Evolutionary conservation across 1,140 invertebrate species (phyloP).

Genomic region (Helicoverpa zea): DNA sequence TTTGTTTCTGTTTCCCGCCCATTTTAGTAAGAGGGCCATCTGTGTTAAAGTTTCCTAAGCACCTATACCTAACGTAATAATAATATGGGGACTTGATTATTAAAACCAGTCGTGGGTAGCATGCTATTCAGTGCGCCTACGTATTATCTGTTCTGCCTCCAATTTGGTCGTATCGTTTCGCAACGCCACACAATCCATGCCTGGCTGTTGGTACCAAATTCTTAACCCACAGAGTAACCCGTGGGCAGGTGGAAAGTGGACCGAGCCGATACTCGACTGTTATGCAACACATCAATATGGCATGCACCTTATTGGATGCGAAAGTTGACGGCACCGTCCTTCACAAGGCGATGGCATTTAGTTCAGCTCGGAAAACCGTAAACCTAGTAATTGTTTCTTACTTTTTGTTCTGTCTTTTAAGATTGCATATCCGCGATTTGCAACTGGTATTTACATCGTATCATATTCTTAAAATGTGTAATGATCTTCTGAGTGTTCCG

Average conservation of each 20-base stretch:
- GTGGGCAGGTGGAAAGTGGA: slow-evolving; percentile 82
- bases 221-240: slow-evolving; percentile 68
- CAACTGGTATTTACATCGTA: too few relatives aligned
- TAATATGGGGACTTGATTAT: slow-evolving; percentile 53
- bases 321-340: slow-evolving; percentile 64
- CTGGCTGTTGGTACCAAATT: slow-evolving; percentile 67
- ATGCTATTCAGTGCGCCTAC: slow-evolving; percentile 60
- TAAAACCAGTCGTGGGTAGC: slow-evolving; percentile 58
- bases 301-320: slow-evolving; percentile 72
- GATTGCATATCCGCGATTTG: too few relatives aligned
- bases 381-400: slow-evolving; percentile 2
- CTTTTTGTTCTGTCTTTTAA: not conserved
- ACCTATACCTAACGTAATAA: slow-evolving; percentile 43
- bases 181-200: slow-evolving; percentile 60
- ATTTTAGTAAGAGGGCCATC: slow-evolving; percentile 35
- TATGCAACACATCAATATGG: slow-evolving; percentile 76
- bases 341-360: slow-evolving; percentile 54
- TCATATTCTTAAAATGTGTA: too few relatives aligned
- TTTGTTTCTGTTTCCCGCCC: not conserved
- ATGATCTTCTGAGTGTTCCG: too few relatives aligned
- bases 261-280: slow-evolving; percentile 58
- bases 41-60: slow-evolving; percentile 46
- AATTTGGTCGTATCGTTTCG: slow-evolving; percentile 62
- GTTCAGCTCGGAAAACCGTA: slow-evolving; percentile 37
- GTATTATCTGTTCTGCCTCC: slow-evolving; percentile 51